Conservation (phyloP, 2,888 invertebrate genomes). For the Mythimna vitellina region DNA sequence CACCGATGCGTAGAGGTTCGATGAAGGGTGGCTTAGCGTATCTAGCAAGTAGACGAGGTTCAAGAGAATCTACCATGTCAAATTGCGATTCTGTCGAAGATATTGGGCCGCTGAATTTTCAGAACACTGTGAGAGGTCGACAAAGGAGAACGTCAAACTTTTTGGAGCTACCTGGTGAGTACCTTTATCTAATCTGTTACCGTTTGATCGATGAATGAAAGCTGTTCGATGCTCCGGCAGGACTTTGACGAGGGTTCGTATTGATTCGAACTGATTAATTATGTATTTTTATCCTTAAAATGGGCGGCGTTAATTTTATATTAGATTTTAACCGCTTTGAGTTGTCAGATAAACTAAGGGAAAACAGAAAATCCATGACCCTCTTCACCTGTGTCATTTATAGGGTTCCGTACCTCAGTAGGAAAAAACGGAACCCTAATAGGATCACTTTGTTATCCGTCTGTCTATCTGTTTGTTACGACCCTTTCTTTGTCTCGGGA, state of each 20-base stretch:
- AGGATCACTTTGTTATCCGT: too few relatives aligned
- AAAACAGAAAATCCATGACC: background rate
- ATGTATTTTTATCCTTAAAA: slow-evolving; percentile 49
- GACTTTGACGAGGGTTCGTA: slow-evolving; percentile 55
- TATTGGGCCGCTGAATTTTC: slow-evolving; percentile 95
- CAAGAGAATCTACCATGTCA: slow-evolving; percentile 94
- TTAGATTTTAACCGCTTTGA: slow-evolving; percentile 14
- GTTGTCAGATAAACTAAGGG: background rate
- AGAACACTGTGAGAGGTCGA: slow-evolving; percentile 94
- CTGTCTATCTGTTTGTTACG: too few relatives aligned
- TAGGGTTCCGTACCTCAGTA: background rate
- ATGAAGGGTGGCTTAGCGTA: slow-evolving; percentile 94
- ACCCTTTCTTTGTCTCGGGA: too few relatives aligned
- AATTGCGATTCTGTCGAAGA: slow-evolving; percentile 93
- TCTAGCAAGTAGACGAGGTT: slow-evolving; percentile 96
- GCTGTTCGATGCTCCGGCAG: slow-evolving; percentile 22
- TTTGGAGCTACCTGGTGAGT: slow-evolving; percentile 95
- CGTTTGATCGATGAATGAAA: slow-evolving; percentile 28
- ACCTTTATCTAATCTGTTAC: slow-evolving; percentile 33
- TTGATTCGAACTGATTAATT: slow-evolving; percentile 54
- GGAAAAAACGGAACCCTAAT: too few relatives aligned
- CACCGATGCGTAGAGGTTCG: slow-evolving; percentile 93
- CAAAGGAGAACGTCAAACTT: slow-evolving; percentile 96
- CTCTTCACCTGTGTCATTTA: background rate
- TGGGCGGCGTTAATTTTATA: slow-evolving; percentile 37